These are phyloP conservation scores for Stegophylla sp. DNA, from an alignment of 2,888 invertebrate genomes.

Conservation along the genomic window DNA sequence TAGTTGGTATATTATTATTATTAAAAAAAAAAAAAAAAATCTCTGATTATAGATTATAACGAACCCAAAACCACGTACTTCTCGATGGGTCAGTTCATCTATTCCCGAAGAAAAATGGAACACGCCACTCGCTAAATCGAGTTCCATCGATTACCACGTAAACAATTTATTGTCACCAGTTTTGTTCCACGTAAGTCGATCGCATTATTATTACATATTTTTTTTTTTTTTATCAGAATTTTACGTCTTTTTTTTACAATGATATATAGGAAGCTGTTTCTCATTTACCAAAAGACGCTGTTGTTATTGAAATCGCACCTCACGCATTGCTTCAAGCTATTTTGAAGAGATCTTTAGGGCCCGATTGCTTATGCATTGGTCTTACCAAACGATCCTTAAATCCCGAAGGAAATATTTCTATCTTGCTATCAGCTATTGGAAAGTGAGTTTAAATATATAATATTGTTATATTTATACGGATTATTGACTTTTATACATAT, in stretches of 20 bases:
- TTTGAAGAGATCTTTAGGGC: constrained; percentile 75
- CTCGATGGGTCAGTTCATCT: constrained; percentile 91
- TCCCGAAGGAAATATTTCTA: constrained; percentile 66
- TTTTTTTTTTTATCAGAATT: neutral
- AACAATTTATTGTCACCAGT: constrained; percentile 95
- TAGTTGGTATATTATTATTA: no score
- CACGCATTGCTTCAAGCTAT: constrained; percentile 93
- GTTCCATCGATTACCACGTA: constrained; percentile 92
- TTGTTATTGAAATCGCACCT: constrained; percentile 92
- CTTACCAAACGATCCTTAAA: constrained; percentile 71
- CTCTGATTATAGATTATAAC: constrained; percentile 71
- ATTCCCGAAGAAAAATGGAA: constrained; percentile 86
- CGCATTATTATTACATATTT: neutral
- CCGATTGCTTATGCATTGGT: constrained; percentile 69
- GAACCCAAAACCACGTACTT: constrained; percentile 77
- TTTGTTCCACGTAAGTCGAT: constrained; percentile 62
- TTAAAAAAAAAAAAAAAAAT: no score
- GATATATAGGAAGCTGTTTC: constrained; percentile 69
- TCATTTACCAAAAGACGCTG: constrained; percentile 84
- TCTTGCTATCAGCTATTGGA: constrained; percentile 66
- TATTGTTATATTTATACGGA: no score
- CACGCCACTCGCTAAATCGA: constrained; percentile 76
- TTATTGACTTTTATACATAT: neutral
- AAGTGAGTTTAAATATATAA: constrained; percentile 63
- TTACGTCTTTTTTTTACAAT: neutral